A percentile compares a stretch with the other conserved stretches of the same genome.
These are phyloP conservation scores for Orthosia gracilis DNA, from an alignment of 2,888 invertebrate genomes.

Conservation along the genomic window DNA sequence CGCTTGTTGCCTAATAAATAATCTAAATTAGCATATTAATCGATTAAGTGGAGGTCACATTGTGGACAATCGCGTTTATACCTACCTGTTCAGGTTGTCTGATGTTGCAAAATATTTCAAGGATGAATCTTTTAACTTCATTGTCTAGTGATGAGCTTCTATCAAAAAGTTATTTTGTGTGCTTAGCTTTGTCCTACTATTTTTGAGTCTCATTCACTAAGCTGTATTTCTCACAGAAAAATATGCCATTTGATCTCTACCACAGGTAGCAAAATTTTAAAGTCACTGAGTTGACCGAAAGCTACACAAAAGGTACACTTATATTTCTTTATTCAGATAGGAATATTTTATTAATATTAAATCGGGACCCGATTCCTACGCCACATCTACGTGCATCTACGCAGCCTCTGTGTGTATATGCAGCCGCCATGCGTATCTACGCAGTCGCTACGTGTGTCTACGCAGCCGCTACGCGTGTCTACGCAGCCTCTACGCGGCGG, in stretches of 20 bases:
- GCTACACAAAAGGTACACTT: background rate
- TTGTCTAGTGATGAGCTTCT: conserved; percentile 65
- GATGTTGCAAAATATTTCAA: conserved; percentile 80
- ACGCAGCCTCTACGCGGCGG: background rate
- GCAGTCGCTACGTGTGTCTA: background rate
- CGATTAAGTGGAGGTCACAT: conserved; percentile 82
- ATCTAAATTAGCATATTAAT: conserved; percentile 84
- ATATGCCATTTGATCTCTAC: background rate
- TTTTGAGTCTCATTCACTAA: too few species aligned
- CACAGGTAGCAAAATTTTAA: background rate
- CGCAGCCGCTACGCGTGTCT: background rate
- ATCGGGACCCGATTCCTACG: background rate
- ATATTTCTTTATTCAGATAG: background rate
- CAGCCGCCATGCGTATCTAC: background rate
- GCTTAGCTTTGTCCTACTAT: background rate
- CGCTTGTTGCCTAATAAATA: conserved; percentile 79
- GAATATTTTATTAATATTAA: background rate
- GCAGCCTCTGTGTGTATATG: too few species aligned
- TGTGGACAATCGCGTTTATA: conserved; percentile 80
- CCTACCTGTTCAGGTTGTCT: conserved; percentile 79
- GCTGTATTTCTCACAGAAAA: background rate
- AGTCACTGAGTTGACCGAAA: background rate
- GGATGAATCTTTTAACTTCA: conserved; percentile 74
- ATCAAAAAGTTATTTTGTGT: conserved; percentile 12
- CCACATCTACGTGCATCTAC: background rate